Evolutionary conservation across 2,888 invertebrate genomes (phyloP).

Genomic region (Enoplolaimus lenunculus): DNA sequence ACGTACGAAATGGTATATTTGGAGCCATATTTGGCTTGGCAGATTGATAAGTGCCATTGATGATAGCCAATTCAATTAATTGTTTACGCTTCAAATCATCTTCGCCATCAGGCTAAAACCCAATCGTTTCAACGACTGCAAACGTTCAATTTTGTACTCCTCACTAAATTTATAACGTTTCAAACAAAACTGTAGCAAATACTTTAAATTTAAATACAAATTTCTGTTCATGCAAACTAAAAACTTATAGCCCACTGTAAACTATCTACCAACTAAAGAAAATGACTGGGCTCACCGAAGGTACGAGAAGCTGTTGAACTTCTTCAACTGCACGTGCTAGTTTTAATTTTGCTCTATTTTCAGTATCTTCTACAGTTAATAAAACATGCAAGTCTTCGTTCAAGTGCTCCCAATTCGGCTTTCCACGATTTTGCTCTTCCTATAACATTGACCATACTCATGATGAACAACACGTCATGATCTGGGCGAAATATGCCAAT

Average conservation of each 20-base stretch:
- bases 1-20: too few relatives aligned
- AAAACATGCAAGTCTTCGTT: constrained; percentile 96
- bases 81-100: neutral
- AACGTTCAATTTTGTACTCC: too few relatives aligned
- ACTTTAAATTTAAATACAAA: too few relatives aligned
- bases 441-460: too few relatives aligned
- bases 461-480: too few relatives aligned
- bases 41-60: neutral
- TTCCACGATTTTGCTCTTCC: constrained; percentile 98
- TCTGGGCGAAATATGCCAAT: too few relatives aligned
- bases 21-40: neutral
- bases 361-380: constrained; percentile 94
- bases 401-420: constrained; percentile 99
- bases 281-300: constrained; percentile 69
- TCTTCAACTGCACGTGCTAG: constrained; percentile 89
- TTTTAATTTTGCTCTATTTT: constrained; percentile 86
- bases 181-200: too few relatives aligned
- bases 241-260: too few relatives aligned
- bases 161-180: too few relatives aligned
- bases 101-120: neutral
- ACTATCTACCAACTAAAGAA: too few relatives aligned
- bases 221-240: too few relatives aligned
- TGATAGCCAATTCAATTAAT: neutral
- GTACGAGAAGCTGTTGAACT: constrained; percentile 89
- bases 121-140: too few relatives aligned